A percentile compares a stretch with the other conserved stretches of the same genome.
Conservation (phyloP, 2,113 vertebrate species). For the Clinocottus analis region DNA sequence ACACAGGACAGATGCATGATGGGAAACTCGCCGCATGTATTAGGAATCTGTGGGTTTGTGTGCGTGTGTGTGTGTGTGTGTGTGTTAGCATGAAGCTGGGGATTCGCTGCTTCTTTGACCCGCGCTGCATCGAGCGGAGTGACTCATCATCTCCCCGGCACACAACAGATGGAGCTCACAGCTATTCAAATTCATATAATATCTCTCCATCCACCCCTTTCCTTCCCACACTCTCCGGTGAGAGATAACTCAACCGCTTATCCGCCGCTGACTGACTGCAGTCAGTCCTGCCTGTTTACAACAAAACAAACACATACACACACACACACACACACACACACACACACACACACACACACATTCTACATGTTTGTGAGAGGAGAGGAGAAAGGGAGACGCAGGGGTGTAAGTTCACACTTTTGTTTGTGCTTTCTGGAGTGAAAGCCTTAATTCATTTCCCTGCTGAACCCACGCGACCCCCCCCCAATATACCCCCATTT, state of each 20-base stretch:
- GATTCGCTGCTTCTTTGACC: conserved; percentile 60
- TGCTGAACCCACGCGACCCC: neutral
- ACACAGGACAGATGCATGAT: conserved; percentile 31
- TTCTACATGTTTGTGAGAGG: conserved; percentile 14
- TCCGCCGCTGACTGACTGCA: conserved; percentile 44
- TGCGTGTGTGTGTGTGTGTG: no score
- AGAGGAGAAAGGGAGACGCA: neutral
- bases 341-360: no score
- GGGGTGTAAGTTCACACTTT: neutral
- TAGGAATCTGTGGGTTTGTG: neutral
- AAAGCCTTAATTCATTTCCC: conserved; percentile 52
- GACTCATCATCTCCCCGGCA: conserved; percentile 67
- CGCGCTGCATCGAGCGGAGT: conserved; percentile 36
- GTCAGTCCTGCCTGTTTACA: conserved; percentile 51
- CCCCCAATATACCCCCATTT: conserved; percentile 15
- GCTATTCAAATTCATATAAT: conserved; percentile 61
- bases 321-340: no score
- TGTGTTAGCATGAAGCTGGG: conserved; percentile 26
- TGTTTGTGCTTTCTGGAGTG: conserved; percentile 33
- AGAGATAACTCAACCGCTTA: conserved; percentile 37
- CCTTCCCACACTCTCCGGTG: conserved; percentile 52
- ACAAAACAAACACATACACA: conserved; percentile 29
- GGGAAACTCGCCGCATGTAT: conserved; percentile 20
- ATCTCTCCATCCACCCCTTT: conserved; percentile 37
- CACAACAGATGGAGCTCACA: conserved; percentile 70